These are phyloP conservation scores for Pogonocherus hispidulus DNA, from an alignment of 2,888 invertebrate species.

Conservation along the genomic window DNA sequence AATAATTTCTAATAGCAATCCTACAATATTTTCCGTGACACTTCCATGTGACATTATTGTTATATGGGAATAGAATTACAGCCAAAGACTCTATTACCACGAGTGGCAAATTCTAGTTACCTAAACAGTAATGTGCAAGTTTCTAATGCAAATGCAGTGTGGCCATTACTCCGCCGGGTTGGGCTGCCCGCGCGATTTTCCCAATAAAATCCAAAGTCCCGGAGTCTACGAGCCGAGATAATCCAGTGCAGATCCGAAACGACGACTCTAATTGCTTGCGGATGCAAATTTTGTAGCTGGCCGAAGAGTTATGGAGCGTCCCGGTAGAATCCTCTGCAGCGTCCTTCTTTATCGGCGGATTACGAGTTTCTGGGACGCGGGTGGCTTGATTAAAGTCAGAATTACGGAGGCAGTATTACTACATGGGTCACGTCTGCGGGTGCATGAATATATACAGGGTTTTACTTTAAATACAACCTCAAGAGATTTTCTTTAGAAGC, in stretches of 20 bases:
- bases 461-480: too few relatives aligned
- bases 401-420: too few relatives aligned
- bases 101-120: too few relatives aligned
- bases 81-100: too few relatives aligned
- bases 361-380: conserved; percentile 29
- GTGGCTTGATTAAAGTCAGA: conserved; percentile 40
- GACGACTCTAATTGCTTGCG: conserved; percentile 51
- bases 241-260: conserved; percentile 37
- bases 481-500: too few relatives aligned
- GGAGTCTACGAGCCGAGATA: conserved; percentile 15
- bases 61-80: too few relatives aligned
- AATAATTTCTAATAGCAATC: too few relatives aligned
- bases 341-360: conserved; percentile 29
- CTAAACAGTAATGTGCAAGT: too few relatives aligned
- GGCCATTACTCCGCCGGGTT: neutral
- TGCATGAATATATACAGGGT: too few relatives aligned
- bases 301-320: conserved; percentile 39
- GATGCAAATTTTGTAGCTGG: conserved; percentile 49
- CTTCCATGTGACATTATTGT: too few relatives aligned
- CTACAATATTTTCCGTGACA: too few relatives aligned
- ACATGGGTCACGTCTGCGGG: too few relatives aligned
- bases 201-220: conserved; percentile 17
- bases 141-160: neutral
- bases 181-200: conserved; percentile 18
- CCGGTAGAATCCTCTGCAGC: conserved; percentile 31